Evolutionary conservation across 2,888 invertebrate species (phyloP).

Genomic region (Diarsia brunnea): DNA sequence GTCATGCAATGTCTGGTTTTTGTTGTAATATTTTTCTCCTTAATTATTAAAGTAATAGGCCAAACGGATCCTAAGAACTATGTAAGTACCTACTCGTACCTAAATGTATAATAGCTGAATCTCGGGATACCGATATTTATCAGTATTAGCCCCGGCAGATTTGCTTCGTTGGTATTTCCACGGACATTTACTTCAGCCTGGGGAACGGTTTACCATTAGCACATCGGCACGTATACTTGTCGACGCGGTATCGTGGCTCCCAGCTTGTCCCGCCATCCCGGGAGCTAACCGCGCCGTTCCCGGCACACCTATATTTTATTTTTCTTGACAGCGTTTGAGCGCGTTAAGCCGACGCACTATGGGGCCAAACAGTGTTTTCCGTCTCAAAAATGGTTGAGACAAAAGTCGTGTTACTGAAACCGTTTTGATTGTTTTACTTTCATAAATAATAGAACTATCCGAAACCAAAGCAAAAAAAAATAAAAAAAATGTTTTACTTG

Average conservation of each 20-base stretch:
- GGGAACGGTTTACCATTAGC: slow-evolving; percentile 55
- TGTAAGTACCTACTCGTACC: slow-evolving; percentile 73
- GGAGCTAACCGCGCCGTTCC: slow-evolving; percentile 45
- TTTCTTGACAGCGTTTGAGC: slow-evolving; percentile 49
- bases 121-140: slow-evolving; percentile 1
- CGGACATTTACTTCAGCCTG: slow-evolving; percentile 41
- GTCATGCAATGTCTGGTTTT: slow-evolving; percentile 41
- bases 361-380: too few relatives aligned
- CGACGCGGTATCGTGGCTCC: slow-evolving; percentile 48
- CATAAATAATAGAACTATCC: too few relatives aligned
- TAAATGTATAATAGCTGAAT: slow-evolving; percentile 2
- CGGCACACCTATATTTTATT: slow-evolving; percentile 56
- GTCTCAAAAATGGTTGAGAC: too few relatives aligned
- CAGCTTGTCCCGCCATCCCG: slow-evolving; percentile 12
- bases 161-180: slow-evolving; percentile 37
- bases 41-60: slow-evolving; percentile 63
- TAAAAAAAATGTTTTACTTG: too few relatives aligned
- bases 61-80: slow-evolving; percentile 72
- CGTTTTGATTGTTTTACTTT: too few relatives aligned
- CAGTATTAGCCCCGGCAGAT: slow-evolving; percentile 28
- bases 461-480: too few relatives aligned
- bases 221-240: slow-evolving; percentile 55
- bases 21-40: slow-evolving; percentile 63
- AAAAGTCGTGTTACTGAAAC: too few relatives aligned
- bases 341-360: slow-evolving; percentile 53